phyloP scores from a whole-genome alignment of 2,797 vertebrate genomes.

The Chloroceryle inda region DNA sequence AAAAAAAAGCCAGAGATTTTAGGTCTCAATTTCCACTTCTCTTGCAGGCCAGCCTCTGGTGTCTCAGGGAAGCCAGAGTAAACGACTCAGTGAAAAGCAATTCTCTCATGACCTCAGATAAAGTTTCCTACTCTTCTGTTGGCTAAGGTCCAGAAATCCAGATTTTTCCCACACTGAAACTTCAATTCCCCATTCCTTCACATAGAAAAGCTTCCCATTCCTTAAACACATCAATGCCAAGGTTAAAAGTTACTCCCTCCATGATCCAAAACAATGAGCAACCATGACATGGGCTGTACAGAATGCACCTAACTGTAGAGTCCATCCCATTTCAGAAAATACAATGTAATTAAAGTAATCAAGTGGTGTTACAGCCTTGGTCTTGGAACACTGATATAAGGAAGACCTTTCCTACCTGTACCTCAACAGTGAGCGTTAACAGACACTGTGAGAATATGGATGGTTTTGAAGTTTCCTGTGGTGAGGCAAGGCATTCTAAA shows the following conservation, averaged over 20 bases:
- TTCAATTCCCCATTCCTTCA: not conserved
- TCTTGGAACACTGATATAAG: not conserved
- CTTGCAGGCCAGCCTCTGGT: not conserved
- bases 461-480: not conserved
- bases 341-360: not conserved
- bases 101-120: not conserved
- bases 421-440: not conserved
- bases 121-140: not conserved
- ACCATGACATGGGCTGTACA: not conserved
- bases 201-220: not conserved
- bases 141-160: not conserved
- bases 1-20: not conserved
- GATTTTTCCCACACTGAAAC: not conserved
- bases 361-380: not conserved
- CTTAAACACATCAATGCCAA: not conserved
- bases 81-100: accelerated
- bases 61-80: not conserved
- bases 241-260: not conserved
- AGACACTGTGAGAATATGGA: not conserved
- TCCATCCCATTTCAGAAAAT: not conserved
- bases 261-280: not conserved
- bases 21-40: not conserved
- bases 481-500: not conserved
- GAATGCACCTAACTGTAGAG: not conserved
- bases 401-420: not conserved